Base-by-base conservation (phyloP, 2,888 invertebrate species). In the Leptinotarsa tumamoca region DNA sequence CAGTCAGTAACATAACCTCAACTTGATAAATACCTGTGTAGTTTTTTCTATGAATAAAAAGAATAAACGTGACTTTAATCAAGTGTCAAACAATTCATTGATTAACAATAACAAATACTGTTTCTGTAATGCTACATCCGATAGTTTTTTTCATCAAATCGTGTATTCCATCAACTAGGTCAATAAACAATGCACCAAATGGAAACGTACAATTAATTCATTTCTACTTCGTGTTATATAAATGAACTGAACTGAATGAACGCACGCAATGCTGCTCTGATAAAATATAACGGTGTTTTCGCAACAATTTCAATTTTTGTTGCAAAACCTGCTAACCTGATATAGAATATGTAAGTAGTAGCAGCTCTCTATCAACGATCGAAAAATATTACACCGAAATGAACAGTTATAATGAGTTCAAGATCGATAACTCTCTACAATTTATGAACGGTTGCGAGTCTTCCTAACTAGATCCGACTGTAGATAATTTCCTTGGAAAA, bases 281-380 rank as follows among this genome's bases (percentile, higher is more conserved):
- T 63, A 33, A 63, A 63, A 63, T 58, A 50, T 70, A 70, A 70
- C 70, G 70, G 70, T 23, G 70, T 58, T 70, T 58, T 58, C 43
- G 58, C 58, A 58, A 70, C 50, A 21, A 70, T 70, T 70, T 58
- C 70, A 70, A 70, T 70, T 70, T 70, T 70, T 70, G 70, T 70
- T 70, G 70, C 49, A 49, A 17, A 58, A 70, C 58, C 58, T 56
- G 70, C 70, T 69, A 69, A 43, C 58, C 52, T 33, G 51, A 43
- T 70, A 58, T 70, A 70, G 69, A 58, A 70, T 58, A 58, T 56
- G 58, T 58, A 17, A 69, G n/a, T 43, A 56, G 21, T 4, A 23
- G 21, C 2, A 43, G 58, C 21, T 70, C 43, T 70, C 23, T 70
- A 70, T 70, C 70, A 49, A 23, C 21, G 23, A 14, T 63, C 33